These are phyloP conservation scores for Ramphastos sulfuratus DNA, from an alignment of 2,113 vertebrate genomes.

Conservation along the genomic window DNA sequence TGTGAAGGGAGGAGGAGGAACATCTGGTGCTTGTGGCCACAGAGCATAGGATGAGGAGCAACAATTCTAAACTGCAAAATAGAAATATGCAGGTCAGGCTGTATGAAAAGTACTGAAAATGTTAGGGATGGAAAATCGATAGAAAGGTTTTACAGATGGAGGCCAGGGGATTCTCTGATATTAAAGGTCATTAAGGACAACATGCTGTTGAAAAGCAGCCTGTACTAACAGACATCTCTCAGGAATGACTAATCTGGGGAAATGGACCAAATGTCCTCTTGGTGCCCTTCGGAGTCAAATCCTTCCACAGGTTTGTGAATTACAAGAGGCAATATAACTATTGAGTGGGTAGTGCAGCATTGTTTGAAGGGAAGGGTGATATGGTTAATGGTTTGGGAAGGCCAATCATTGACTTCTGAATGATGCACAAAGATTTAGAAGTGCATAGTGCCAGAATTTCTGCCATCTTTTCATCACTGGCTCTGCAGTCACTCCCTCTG, in stretches of 20 bases:
- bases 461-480: background rate
- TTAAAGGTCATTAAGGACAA: background rate
- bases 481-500: background rate
- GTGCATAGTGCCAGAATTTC: background rate
- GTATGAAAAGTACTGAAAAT: background rate
- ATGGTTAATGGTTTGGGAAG: background rate
- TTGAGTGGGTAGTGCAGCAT: background rate
- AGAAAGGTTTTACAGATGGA: background rate
- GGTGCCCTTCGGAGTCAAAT: background rate
- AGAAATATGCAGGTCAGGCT: background rate
- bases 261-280: background rate
- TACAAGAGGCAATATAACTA: background rate
- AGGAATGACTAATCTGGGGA: slow-evolving; percentile 12
- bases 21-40: background rate
- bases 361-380: background rate
- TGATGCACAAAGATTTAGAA: background rate
- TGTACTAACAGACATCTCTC: background rate
- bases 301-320: background rate
- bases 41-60: background rate
- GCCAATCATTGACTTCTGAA: slow-evolving; percentile 4
- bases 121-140: background rate
- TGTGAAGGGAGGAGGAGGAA: background rate
- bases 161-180: background rate
- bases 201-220: background rate
- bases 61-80: background rate